A percentile compares a stretch with the other conserved stretches of the same genome.
These are phyloP conservation scores for Pyrrhosoma nymphula DNA, from an alignment of 2,888 invertebrate species.

Conservation along the genomic window DNA sequence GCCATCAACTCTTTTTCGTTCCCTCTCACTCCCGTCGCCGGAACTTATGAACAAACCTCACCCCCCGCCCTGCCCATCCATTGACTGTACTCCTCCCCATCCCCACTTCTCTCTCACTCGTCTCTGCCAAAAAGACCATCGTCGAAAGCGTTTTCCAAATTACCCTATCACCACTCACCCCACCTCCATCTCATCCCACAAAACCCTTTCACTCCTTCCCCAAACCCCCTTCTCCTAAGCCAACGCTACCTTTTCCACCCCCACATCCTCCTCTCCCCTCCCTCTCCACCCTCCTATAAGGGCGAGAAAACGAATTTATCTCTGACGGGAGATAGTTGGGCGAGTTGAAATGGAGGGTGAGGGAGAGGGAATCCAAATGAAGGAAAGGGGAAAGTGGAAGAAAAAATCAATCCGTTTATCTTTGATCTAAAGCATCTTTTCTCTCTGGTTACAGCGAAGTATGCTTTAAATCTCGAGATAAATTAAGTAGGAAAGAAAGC, in stretches of 20 bases:
- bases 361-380: neutral
- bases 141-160: neutral
- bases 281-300: neutral
- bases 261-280: neutral
- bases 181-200: no score
- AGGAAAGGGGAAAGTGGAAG: neutral
- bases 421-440: neutral
- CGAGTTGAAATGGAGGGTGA: neutral
- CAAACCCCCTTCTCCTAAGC: no score
- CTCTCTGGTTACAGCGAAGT: no score
- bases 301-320: conserved; percentile 1
- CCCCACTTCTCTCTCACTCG: neutral
- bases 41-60: no score
- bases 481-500: no score
- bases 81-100: neutral
- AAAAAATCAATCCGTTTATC: neutral
- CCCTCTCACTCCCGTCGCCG: no score
- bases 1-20: neutral
- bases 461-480: no score
- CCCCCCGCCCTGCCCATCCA: neutral
- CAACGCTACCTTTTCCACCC: no score
- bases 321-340: neutral
- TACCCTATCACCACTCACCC: neutral
- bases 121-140: neutral
- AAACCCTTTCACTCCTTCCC: no score